A percentile compares a stretch with the other conserved stretches of the same genome.
phyloP scores from a whole-genome alignment of 1,140 invertebrate species.

The Pollicipes pollicipes region DNA sequence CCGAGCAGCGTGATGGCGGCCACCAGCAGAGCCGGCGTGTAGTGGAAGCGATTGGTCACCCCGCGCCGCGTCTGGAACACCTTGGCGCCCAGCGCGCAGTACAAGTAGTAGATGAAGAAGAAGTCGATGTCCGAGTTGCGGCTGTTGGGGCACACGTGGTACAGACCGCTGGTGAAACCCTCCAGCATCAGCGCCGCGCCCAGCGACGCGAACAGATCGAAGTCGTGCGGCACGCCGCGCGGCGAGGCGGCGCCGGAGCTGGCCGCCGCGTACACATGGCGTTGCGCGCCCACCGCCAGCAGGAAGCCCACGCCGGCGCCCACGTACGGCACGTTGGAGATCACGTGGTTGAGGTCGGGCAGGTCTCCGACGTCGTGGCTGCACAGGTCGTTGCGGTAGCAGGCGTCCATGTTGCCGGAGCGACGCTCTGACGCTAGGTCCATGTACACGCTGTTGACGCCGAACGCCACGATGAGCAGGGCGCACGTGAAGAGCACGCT shows the following conservation, averaged over 20 bases:
- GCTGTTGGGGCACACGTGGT: slow-evolving; percentile 69
- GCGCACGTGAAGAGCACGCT: neutral
- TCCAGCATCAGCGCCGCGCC: slow-evolving; percentile 68
- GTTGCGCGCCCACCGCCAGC: slow-evolving; percentile 23
- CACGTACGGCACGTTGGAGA: slow-evolving; percentile 73
- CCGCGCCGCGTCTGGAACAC: slow-evolving; percentile 80
- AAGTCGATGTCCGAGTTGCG: slow-evolving; percentile 84
- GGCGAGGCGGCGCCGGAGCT: slow-evolving; percentile 11
- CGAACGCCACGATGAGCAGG: neutral
- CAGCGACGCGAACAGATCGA: slow-evolving; percentile 72
- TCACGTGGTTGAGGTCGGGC: slow-evolving; percentile 71
- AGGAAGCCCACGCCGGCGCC: slow-evolving; percentile 45
- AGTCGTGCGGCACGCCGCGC: slow-evolving; percentile 65
- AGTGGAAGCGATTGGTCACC: slow-evolving; percentile 68
- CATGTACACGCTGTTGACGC: neutral
- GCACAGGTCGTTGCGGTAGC: slow-evolving; percentile 81
- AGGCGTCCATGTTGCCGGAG: slow-evolving; percentile 70
- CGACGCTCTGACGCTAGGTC: slow-evolving; percentile 20
- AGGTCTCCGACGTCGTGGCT: slow-evolving; percentile 50
- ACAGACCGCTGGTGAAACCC: slow-evolving; percentile 63
- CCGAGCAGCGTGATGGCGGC: slow-evolving; percentile 59
- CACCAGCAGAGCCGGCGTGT: slow-evolving; percentile 50
- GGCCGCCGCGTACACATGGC: slow-evolving; percentile 6
- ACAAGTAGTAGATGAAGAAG: slow-evolving; percentile 79
- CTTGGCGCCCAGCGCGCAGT: slow-evolving; percentile 66